These are phyloP conservation scores for Rhynchonycteris naso DNA, from an alignment of 2,797 vertebrate genomes.

Conservation along the genomic window DNA sequence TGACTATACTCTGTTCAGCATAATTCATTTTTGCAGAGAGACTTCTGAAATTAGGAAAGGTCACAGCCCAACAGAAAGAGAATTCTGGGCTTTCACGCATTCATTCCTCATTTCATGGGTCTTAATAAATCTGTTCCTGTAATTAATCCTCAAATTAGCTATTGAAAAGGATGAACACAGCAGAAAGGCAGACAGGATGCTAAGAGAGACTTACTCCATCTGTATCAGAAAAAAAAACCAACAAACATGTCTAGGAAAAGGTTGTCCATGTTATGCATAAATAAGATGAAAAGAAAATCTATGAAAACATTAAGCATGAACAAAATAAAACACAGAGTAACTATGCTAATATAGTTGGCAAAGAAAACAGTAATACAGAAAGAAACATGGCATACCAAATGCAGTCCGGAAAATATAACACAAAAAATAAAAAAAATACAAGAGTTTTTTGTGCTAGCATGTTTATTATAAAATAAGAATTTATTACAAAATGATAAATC, in stretches of 20 bases:
- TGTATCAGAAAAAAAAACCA: neutral
- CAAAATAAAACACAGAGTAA: neutral
- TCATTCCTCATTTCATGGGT: slow-evolving; percentile 36
- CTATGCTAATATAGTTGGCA: neutral
- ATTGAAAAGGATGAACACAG: neutral
- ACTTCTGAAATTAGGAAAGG: slow-evolving; percentile 46
- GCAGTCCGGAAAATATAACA: neutral
- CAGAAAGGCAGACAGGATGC: neutral
- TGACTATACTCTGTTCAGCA: neutral
- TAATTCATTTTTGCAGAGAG: slow-evolving; percentile 21
- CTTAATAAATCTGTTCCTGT: slow-evolving; percentile 16
- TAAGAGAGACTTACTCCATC: neutral
- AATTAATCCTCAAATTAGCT: slow-evolving; percentile 15
- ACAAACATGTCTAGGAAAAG: neutral
- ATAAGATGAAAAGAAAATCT: neutral
- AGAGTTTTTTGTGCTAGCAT: neutral
- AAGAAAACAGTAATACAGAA: neutral
- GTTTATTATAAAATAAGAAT: slow-evolving; percentile 23
- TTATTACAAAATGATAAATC: slow-evolving; percentile 24
- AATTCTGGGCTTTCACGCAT: neutral
- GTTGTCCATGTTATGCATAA: neutral
- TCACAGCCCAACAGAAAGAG: neutral
- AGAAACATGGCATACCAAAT: neutral
- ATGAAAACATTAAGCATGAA: neutral
- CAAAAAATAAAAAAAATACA: neutral